Evolutionary conservation across 1,140 invertebrate genomes (phyloP).

Genomic region (Drosophila jambulina): DNA sequence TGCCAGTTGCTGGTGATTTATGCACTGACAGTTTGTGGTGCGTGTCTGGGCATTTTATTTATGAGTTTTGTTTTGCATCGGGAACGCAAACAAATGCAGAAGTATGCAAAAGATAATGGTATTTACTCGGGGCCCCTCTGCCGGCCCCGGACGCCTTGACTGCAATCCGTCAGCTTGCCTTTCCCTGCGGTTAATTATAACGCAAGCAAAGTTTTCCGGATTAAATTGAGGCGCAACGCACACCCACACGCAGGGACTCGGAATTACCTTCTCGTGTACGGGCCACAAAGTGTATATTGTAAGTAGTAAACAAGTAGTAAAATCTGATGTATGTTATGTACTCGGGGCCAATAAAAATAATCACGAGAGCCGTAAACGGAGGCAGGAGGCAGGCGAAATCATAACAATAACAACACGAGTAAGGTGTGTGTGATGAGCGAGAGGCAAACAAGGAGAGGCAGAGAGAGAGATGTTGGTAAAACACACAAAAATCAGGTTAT

Average conservation of each 20-base stretch:
- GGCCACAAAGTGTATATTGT: slow-evolving; percentile 27
- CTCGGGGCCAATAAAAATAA: slow-evolving; percentile 48
- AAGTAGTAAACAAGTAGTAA: slow-evolving; percentile 53
- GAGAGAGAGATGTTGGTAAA: slow-evolving; percentile 17
- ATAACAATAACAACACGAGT: slow-evolving; percentile 44
- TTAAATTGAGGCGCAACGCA: slow-evolving; percentile 11
- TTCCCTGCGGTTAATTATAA: slow-evolving; percentile 61
- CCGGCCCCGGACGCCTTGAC: not conserved
- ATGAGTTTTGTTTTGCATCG: slow-evolving; percentile 58
- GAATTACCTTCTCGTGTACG: slow-evolving; percentile 8
- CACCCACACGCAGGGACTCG: slow-evolving; percentile 6
- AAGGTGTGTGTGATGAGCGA: slow-evolving; percentile 28
- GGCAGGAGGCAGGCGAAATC: slow-evolving; percentile 43
- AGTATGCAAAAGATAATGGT: slow-evolving; percentile 43
- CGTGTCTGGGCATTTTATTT: slow-evolving; percentile 70
- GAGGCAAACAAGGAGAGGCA: slow-evolving; percentile 1
- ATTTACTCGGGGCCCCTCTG: slow-evolving; percentile 33
- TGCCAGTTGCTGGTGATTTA: slow-evolving; percentile 71
- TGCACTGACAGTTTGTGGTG: slow-evolving; percentile 74
- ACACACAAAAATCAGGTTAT: slow-evolving; percentile 50
- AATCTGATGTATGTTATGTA: slow-evolving; percentile 53
- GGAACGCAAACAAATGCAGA: slow-evolving; percentile 48
- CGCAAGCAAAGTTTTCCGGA: slow-evolving; percentile 45
- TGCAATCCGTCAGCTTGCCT: slow-evolving; percentile 35
- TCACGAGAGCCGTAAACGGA: slow-evolving; percentile 29